These are phyloP conservation scores for Meda fulgida DNA, from an alignment of 2,797 vertebrate genomes.

Conservation along the genomic window DNA sequence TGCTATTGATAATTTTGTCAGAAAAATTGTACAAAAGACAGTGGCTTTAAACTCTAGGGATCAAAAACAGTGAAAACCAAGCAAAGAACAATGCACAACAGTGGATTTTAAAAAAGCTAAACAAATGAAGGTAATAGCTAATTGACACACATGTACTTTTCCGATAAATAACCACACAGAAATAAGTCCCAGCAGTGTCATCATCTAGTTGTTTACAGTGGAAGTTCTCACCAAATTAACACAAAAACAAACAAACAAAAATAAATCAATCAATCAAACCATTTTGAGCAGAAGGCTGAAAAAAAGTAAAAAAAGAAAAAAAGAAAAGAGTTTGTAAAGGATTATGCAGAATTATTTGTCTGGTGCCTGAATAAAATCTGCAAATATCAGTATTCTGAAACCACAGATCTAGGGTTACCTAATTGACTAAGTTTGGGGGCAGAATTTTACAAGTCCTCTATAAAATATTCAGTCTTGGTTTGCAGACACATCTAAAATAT, in stretches of 20 bases:
- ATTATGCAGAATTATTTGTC: not conserved
- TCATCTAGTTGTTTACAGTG: not conserved
- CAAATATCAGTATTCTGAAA: constrained; percentile 21
- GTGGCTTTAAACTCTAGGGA: not conserved
- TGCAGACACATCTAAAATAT: constrained; percentile 60
- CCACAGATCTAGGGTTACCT: constrained; percentile 42
- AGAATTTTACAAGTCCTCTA: constrained; percentile 49
- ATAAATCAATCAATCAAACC: not conserved
- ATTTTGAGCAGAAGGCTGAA: not conserved
- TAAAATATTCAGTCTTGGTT: constrained; percentile 64
- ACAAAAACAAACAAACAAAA: not conserved
- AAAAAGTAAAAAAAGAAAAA: too few species aligned
- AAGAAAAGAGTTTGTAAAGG: not conserved
- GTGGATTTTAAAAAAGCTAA: not conserved
- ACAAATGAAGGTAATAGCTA: not conserved
- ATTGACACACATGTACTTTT: not conserved
- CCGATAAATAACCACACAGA: not conserved
- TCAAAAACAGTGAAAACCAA: not conserved
- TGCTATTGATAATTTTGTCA: not conserved
- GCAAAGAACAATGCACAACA: not conserved
- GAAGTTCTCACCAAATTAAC: constrained; percentile 11
- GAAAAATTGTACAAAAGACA: not conserved
- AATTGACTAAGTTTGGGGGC: constrained; percentile 55
- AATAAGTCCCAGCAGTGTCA: not conserved
- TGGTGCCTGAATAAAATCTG: not conserved